Conservation (phyloP, 2,113 vertebrate genomes). For the Murina feae region DNA sequence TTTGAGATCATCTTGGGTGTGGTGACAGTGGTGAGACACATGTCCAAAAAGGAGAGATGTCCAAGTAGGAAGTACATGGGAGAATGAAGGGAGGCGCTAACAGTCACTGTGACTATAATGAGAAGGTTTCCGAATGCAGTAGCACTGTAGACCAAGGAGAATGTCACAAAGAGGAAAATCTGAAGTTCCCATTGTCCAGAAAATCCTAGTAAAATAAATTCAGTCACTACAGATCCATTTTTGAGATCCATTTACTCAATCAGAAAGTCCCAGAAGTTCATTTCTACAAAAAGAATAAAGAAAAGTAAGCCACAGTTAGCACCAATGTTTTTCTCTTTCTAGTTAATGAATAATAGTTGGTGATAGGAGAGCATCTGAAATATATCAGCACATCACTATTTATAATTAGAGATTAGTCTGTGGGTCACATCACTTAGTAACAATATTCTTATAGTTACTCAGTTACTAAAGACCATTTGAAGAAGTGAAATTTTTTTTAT, state of each 20-base stretch:
- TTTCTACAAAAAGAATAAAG: not conserved
- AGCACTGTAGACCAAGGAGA: slow-evolving; percentile 31
- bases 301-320: not conserved
- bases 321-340: not conserved
- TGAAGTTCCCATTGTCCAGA: slow-evolving; percentile 5
- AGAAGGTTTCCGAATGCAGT: slow-evolving; percentile 24
- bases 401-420: not conserved
- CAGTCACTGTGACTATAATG: slow-evolving; percentile 28
- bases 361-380: not conserved
- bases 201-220: slow-evolving; percentile 63
- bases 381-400: not conserved
- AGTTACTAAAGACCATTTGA: not conserved
- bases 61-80: slow-evolving; percentile 57
- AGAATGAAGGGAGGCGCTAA: slow-evolving; percentile 8
- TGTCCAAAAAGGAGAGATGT: slow-evolving; percentile 45
- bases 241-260: slow-evolving; percentile 45
- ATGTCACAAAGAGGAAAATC: slow-evolving; percentile 26
- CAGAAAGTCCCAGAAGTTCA: not conserved
- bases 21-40: slow-evolving; percentile 56
- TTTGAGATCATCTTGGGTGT: slow-evolving; percentile 64
- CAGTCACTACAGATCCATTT: slow-evolving; percentile 55
- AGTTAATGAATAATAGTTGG: not conserved
- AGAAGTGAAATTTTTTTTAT: not conserved
- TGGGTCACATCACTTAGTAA: not conserved
- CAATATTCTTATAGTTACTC: not conserved